Percentiles rank a stretch among this genome's conserved stretches.
Conservation (phyloP, 2,797 vertebrate genomes). For the Xiphophorus birchmanni region DNA sequence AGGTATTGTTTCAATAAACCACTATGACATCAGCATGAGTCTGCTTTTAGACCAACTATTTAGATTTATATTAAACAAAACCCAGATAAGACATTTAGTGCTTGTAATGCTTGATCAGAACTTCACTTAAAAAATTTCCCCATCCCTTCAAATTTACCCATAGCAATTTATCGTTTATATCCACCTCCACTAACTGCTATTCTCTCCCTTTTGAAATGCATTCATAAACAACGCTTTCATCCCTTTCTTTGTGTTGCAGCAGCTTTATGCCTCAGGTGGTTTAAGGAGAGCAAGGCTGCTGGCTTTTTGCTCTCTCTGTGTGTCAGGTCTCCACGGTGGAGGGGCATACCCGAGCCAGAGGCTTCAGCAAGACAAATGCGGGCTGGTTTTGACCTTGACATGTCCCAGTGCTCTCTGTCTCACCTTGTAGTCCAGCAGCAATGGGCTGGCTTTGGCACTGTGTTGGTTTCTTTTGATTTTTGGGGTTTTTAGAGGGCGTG, state of each 20-base stretch:
- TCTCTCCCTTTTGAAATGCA: conserved; percentile 17
- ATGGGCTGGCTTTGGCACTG: conserved; percentile 76
- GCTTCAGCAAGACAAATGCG: conserved; percentile 51
- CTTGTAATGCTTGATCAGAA: not conserved
- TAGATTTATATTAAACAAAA: not conserved
- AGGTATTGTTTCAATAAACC: not conserved
- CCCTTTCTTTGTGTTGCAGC: conserved; percentile 42
- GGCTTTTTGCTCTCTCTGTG: conserved; percentile 38
- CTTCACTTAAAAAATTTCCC: not conserved
- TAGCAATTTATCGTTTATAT: conserved; percentile 13
- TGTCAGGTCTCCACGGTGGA: conserved; percentile 72
- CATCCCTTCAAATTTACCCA: not conserved
- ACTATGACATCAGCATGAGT: not conserved
- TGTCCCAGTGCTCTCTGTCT: conserved; percentile 31
- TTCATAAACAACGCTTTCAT: conserved; percentile 16
- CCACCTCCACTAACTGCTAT: conserved; percentile 1
- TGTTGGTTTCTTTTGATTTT: conserved; percentile 53
- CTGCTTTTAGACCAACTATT: not conserved
- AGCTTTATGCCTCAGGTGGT: conserved; percentile 43
- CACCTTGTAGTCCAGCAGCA: conserved; percentile 51
- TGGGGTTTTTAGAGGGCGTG: conserved; percentile 61
- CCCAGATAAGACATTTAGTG: not conserved
- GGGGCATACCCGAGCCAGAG: conserved; percentile 55
- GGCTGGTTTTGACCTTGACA: conserved; percentile 50
- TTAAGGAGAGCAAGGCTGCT: conserved; percentile 37